phyloP scores from a whole-genome alignment of 2,888 invertebrate species.

The Sphecodes monilicornis region DNA sequence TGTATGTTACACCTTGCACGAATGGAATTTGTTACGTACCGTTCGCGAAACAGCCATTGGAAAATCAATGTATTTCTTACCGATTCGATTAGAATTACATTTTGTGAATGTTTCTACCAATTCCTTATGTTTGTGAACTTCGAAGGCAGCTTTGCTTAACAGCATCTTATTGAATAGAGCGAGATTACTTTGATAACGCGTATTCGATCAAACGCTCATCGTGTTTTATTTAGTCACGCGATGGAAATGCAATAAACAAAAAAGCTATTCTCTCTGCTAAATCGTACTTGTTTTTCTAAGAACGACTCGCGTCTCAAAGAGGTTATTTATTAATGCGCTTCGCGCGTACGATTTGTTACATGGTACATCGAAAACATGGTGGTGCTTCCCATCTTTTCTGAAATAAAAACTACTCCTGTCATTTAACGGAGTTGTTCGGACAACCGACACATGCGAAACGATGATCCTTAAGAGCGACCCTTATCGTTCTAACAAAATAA shows the following conservation, averaged over 20 bases:
- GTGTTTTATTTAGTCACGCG: not conserved
- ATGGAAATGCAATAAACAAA: not conserved
- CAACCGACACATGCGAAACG: not conserved
- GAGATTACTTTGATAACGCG: constrained; percentile 1
- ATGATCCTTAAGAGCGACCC: not conserved
- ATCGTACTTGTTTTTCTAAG: not conserved
- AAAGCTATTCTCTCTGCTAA: not conserved
- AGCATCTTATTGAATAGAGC: not conserved
- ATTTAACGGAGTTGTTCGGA: not conserved
- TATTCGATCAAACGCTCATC: not conserved
- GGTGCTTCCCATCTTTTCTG: not conserved
- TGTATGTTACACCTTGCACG: not conserved
- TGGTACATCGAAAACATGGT: not conserved
- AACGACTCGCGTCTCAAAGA: not conserved
- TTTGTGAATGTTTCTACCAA: not conserved
- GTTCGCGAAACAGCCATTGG: not conserved
- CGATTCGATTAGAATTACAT: not conserved
- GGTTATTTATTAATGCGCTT: constrained; percentile 5
- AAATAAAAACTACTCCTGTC: not conserved
- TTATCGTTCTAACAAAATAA: not conserved
- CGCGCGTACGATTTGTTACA: not conserved
- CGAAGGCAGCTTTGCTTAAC: not conserved
- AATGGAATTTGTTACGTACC: not conserved
- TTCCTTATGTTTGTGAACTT: not conserved
- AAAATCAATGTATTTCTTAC: not conserved